Conservation (phyloP, 2,888 invertebrate genomes). For the Noctuana brunneofusca region DNA sequence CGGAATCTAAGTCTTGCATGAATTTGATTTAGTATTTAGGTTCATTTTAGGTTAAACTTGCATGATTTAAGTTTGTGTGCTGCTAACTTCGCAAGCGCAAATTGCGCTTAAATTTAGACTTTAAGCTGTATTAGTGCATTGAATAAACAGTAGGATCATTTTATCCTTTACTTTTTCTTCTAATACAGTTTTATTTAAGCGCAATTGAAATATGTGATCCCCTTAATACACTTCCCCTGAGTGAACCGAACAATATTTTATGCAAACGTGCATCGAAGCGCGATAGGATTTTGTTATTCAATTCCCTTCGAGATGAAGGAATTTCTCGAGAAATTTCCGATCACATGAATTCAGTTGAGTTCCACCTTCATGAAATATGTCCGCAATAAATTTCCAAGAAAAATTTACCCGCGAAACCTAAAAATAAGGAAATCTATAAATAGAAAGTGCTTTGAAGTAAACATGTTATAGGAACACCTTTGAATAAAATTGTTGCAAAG, state of each 20-base stretch:
- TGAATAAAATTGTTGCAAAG: background rate
- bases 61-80: background rate
- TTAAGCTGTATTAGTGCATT: background rate
- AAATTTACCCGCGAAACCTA: constrained; percentile 27
- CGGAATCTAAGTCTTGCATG: constrained; percentile 12
- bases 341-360: constrained; percentile 13
- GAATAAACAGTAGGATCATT: too few species aligned
- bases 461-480: background rate
- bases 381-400: constrained; percentile 37
- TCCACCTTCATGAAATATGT: constrained; percentile 31
- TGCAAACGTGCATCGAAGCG: constrained; percentile 22
- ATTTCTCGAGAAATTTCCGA: constrained; percentile 30
- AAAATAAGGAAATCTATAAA: constrained; percentile 6
- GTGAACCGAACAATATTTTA: constrained; percentile 17
- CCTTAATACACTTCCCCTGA: background rate
- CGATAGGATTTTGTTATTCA: constrained; percentile 30
- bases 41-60: constrained; percentile 15
- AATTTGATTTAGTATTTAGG: constrained; percentile 20
- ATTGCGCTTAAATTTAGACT: background rate
- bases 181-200: too few species aligned
- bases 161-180: too few species aligned
- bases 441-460: background rate
- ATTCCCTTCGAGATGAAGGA: constrained; percentile 31
- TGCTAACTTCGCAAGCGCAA: background rate
- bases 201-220: too few species aligned